Evolutionary conservation across 1,140 invertebrate genomes (phyloP).

Genomic region (Lethrus apterus): DNA sequence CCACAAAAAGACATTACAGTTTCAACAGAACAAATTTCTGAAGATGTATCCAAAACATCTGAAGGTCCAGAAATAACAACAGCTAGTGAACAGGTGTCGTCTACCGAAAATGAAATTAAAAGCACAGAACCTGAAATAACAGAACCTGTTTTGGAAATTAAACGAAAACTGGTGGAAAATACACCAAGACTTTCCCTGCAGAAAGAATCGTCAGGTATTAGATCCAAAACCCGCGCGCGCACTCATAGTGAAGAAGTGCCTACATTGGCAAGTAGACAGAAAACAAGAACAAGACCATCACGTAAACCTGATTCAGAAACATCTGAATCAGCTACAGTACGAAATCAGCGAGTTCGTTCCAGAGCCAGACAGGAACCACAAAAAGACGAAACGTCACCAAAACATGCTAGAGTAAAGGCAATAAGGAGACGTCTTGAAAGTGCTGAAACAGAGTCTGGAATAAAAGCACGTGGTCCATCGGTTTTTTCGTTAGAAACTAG

Average conservation of each 20-base stretch:
- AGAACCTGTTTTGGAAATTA: neutral
- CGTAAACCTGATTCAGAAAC: slow-evolving; percentile 14
- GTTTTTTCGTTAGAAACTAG: slow-evolving; percentile 22
- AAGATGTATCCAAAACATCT: neutral
- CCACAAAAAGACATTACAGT: slow-evolving; percentile 1
- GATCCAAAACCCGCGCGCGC: neutral
- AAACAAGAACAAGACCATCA: slow-evolving; percentile 21
- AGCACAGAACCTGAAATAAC: neutral
- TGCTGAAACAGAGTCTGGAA: neutral
- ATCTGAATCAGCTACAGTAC: neutral
- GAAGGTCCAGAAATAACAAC: neutral
- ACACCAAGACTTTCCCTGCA: no score
- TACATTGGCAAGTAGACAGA: neutral
- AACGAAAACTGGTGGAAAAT: neutral
- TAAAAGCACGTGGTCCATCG: slow-evolving; percentile 22
- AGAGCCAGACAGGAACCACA: neutral
- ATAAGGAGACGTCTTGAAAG: slow-evolving; percentile 16
- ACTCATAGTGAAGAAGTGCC: no score
- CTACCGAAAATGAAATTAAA: slow-evolving; percentile 13
- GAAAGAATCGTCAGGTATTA: neutral
- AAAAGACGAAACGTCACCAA: neutral
- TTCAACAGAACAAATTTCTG: neutral
- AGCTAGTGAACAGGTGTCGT: neutral
- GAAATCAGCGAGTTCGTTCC: neutral
- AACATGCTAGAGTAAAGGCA: neutral